Evolutionary conservation across 1,140 invertebrate species (phyloP).

Genomic region (Magallana gigas): DNA sequence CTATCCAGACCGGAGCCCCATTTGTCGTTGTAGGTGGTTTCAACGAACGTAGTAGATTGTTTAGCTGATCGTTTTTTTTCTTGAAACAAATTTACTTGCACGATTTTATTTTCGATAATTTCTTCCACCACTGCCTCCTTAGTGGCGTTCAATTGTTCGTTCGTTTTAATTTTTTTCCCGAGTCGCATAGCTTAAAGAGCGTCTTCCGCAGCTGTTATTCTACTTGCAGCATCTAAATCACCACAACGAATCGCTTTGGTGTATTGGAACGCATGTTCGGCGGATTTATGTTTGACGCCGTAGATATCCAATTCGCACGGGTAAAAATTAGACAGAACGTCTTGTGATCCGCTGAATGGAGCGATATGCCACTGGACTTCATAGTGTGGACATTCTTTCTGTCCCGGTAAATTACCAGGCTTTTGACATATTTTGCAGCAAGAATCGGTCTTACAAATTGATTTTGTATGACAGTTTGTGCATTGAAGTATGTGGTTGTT

Average conservation of each 20-base stretch:
- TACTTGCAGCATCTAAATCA: background rate
- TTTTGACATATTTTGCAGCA: background rate
- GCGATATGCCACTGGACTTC: background rate
- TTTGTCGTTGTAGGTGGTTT: background rate
- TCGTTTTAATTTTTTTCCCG: background rate
- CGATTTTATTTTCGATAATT: background rate
- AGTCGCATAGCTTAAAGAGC: background rate
- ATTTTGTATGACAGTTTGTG: background rate
- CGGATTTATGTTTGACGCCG: background rate
- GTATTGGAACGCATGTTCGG: background rate
- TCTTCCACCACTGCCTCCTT: background rate
- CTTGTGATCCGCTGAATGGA: background rate
- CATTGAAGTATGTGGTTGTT: background rate
- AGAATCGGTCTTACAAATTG: background rate
- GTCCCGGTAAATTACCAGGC: background rate
- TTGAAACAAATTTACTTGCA: background rate
- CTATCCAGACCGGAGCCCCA: background rate
- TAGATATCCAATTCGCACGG: background rate
- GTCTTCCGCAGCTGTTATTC: background rate
- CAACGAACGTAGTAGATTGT: background rate
- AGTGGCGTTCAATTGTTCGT: background rate
- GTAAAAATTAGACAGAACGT: conserved; percentile 8
- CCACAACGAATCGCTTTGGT: background rate
- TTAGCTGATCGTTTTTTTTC: background rate
- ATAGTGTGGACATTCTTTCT: background rate